These are phyloP conservation scores for Vanessa atalanta DNA, from an alignment of 1,140 invertebrate species.

Conservation along the genomic window DNA sequence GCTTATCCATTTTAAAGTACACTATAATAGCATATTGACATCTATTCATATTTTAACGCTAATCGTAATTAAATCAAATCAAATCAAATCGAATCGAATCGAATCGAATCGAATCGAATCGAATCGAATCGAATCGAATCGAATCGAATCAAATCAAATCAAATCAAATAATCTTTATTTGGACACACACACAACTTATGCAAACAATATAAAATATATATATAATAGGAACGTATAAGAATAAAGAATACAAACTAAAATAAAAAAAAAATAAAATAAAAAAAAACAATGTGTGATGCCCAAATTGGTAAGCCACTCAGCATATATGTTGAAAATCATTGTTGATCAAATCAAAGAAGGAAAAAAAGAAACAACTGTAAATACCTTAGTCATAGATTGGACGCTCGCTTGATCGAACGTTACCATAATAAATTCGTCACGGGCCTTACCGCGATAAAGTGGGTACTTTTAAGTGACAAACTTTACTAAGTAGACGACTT, in stretches of 20 bases:
- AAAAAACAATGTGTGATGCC: neutral
- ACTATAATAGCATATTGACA: too few species aligned
- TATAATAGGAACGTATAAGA: neutral
- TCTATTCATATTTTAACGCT: too few species aligned
- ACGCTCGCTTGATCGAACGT: too few species aligned
- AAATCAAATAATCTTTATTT: conserved; percentile 8
- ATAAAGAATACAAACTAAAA: too few species aligned
- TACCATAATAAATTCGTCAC: too few species aligned
- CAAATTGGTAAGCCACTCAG: neutral
- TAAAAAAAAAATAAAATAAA: neutral
- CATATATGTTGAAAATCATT: neutral
- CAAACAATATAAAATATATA: neutral
- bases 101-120: too few species aligned
- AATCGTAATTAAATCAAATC: too few species aligned
- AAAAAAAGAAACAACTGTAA: too few species aligned
- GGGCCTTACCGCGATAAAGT: conserved; percentile 4
- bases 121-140: too few species aligned
- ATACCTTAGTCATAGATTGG: too few species aligned
- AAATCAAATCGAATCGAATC: too few species aligned
- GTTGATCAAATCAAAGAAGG: neutral
- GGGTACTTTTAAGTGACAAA: conserved; percentile 15
- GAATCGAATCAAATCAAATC: neutral
- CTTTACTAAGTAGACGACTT: conserved; percentile 9
- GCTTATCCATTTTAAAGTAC: too few species aligned
- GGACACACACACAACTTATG: neutral